Conservation (phyloP, 1,140 invertebrate species). For the Propsilocerus akamusi region DNA sequence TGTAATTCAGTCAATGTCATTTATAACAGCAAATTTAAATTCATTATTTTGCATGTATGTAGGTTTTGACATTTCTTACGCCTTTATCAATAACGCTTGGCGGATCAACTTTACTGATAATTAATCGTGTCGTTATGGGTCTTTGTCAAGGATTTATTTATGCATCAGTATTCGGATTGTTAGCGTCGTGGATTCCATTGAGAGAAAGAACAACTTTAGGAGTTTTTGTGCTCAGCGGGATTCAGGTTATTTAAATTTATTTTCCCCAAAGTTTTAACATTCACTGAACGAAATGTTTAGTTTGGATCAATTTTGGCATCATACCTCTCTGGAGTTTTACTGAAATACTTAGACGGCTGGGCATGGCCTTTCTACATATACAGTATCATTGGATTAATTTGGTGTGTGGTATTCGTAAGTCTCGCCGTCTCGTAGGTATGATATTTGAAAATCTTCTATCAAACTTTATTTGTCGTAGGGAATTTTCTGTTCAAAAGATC, state of each 20-base stretch:
- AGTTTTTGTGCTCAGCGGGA: slow-evolving; percentile 1
- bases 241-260: slow-evolving; percentile 12
- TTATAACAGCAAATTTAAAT: too few species aligned
- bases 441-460: neutral
- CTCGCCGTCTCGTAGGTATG: too few species aligned
- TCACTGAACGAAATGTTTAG: neutral
- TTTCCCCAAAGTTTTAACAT: neutral
- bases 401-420: slow-evolving; percentile 49
- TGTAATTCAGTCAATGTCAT: too few species aligned
- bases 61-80: slow-evolving; percentile 25
- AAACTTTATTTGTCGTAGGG: neutral
- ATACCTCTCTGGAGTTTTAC: slow-evolving; percentile 45
- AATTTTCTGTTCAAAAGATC: slow-evolving; percentile 13
- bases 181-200: neutral
- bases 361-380: slow-evolving; percentile 67
- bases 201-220: slow-evolving; percentile 1
- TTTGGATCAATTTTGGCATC: slow-evolving; percentile 55
- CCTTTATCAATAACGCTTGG: slow-evolving; percentile 14
- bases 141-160: slow-evolving; percentile 6
- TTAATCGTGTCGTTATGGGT: slow-evolving; percentile 22
- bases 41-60: too few species aligned
- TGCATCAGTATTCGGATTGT: neutral
- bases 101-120: slow-evolving; percentile 14
- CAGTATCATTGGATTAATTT: slow-evolving; percentile 49
- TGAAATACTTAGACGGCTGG: slow-evolving; percentile 50